Conservation (phyloP, 2,113 vertebrate genomes). For the Salvelinus namaycush region DNA sequence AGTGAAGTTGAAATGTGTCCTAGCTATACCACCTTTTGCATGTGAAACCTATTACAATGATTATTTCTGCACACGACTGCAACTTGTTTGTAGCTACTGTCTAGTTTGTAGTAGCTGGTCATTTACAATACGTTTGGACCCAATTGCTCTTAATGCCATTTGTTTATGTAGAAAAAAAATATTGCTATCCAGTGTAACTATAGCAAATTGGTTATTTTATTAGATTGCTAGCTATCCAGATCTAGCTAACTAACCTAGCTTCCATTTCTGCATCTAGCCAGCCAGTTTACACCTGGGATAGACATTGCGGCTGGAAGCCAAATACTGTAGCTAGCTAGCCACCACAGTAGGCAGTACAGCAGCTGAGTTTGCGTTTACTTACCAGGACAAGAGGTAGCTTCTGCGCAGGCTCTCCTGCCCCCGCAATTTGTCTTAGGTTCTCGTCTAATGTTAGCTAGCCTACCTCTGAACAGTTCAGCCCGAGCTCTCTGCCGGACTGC, state of each 20-base stretch:
- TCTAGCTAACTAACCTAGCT: not conserved
- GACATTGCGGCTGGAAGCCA: no score
- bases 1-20: no score
- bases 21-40: no score
- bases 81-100: no score
- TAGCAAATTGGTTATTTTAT: no score
- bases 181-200: not conserved
- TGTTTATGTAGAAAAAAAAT: not conserved
- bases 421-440: not conserved
- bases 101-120: not conserved
- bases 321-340: no score
- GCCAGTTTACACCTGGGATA: no score
- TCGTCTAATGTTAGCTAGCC: slow-evolving; percentile 11
- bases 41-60: no score
- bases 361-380: not conserved
- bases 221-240: not conserved
- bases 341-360: no score
- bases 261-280: no score
- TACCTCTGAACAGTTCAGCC: not conserved
- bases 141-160: not conserved
- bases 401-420: slow-evolving; percentile 13
- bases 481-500: slow-evolving; percentile 24
- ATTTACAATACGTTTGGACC: not conserved
- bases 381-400: not conserved
- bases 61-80: no score